A percentile compares a stretch with the other conserved stretches of the same genome.
Evolutionary conservation across 2,113 vertebrate species (phyloP).

Genomic region (Puffinus mauretanicus): DNA sequence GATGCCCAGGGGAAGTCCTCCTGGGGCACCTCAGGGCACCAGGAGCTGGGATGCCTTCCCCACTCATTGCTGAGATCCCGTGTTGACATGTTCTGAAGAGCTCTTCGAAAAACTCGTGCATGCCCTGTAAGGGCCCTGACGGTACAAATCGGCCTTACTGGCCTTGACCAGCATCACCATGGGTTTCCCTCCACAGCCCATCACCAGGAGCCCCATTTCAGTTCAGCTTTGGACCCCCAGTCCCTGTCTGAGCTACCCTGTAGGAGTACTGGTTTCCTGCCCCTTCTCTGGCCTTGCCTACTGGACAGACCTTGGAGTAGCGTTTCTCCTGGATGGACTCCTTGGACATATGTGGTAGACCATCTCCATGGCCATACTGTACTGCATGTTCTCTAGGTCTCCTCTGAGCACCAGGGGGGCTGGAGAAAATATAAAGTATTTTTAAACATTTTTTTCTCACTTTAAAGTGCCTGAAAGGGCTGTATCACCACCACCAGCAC

Average conservation of each 20-base stretch:
- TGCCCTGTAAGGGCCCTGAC: not conserved
- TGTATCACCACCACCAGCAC: rapidly evolving
- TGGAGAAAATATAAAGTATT: not conserved
- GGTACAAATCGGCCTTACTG: not conserved
- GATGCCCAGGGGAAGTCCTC: not conserved
- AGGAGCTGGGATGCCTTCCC: not conserved
- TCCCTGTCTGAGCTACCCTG: not conserved
- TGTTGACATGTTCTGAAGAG: not conserved
- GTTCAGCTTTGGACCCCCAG: not conserved
- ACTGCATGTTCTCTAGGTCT: not conserved
- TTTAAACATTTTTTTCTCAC: not conserved
- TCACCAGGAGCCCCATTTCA: not conserved
- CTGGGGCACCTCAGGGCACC: not conserved
- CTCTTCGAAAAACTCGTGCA: not conserved
- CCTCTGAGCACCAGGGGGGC: not conserved
- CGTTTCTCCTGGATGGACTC: not conserved
- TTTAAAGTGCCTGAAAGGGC: not conserved
- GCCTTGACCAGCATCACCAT: not conserved
- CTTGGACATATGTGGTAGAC: rapidly evolving
- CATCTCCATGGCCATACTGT: not conserved
- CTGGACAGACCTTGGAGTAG: not conserved
- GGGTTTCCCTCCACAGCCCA: not conserved
- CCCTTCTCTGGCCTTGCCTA: not conserved
- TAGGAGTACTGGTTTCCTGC: not conserved
- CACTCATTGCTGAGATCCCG: not conserved